Base-by-base conservation (phyloP, 2,797 vertebrate genomes). In the Menidia menidia region DNA sequence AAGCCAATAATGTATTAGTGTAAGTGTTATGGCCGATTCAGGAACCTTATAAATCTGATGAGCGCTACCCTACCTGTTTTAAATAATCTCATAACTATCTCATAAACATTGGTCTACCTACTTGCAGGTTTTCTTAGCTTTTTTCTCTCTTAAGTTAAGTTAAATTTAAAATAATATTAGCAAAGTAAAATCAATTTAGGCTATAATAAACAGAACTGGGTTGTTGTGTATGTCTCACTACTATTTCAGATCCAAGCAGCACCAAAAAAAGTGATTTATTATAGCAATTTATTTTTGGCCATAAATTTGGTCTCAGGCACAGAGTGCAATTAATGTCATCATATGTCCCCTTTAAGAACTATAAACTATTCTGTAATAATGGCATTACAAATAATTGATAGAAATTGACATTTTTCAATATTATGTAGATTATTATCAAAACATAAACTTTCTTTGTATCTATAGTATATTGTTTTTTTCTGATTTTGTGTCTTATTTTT, bases 281-380 rank as follows among this genome's bases (percentile, higher is more conserved):
- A 25, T 25, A 25, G 25, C 25, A 25, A 52, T 53, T 53, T 3
- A 6, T 30, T 31, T 30, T 6, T 13, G 30, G 4, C 13, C 5
- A 2, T 31, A 15, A 13, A 53, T 32, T 7, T 14, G 12, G 12
- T 31, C 1, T 31, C 30, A 15, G 13, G 50, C 25, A 7, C 3
- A 32, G 51, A 31, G 51, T 13, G 25, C 7, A 25, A 25, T 53
- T 53, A 6, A 19, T 50, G 50, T 32, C 51, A 32, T 53, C 14
- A 56, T 45, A 48, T 56, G 32, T 65, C 64, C 45, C 33, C 19
- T 30, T 48, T 44, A 55, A 71, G 47, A 64, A 6, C 65, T 60
- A 5, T 53, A 56, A 61, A 59, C 18, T 57, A 35, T 16, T 64
- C 25, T 48, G 43, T 55, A 25, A 50, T 77, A 53, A 53, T 75